A percentile compares a stretch with the other conserved stretches of the same genome.
Evolutionary conservation across 2,797 vertebrate genomes (phyloP).

Genomic region (Danio jaintianensis): DNA sequence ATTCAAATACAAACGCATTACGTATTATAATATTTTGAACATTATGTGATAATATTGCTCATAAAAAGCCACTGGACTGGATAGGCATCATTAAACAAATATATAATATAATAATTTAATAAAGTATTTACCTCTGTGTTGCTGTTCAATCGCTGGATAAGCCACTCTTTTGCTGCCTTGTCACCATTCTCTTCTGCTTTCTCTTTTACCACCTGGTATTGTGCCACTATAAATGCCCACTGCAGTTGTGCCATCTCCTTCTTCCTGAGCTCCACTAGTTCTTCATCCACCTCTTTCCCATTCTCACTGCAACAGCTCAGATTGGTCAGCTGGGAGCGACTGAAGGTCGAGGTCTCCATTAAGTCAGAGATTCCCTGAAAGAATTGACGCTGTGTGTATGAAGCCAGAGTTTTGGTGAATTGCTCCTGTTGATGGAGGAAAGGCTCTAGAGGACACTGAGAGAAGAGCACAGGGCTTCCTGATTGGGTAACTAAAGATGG

Average conservation of each 20-base stretch:
- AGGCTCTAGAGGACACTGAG: conserved; percentile 81
- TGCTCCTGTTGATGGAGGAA: conserved; percentile 86
- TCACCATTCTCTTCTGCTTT: conserved; percentile 79
- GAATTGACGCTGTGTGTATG: conserved; percentile 81
- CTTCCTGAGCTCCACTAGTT: conserved; percentile 71
- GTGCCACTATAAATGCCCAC: conserved; percentile 83
- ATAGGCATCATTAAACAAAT: too few relatives aligned
- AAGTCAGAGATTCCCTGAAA: conserved; percentile 78
- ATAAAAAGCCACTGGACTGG: too few relatives aligned
- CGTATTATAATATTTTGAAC: too few relatives aligned
- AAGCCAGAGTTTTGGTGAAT: conserved; percentile 83
- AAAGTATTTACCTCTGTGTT: conserved; percentile 71
- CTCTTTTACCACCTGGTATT: conserved; percentile 84
- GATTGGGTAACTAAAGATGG: conserved; percentile 24
- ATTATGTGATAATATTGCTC: too few relatives aligned
- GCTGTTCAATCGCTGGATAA: conserved; percentile 76
- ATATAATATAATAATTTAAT: neutral
- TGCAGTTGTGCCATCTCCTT: conserved; percentile 85
- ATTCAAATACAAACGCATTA: too few relatives aligned
- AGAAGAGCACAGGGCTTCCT: conserved; percentile 76
- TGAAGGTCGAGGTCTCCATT: conserved; percentile 78
- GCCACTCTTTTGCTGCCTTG: conserved; percentile 79
- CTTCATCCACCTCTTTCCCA: conserved; percentile 65
- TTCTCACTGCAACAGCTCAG: conserved; percentile 68
- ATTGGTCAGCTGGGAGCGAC: conserved; percentile 80